These are phyloP conservation scores for Rutpela maculata DNA, from an alignment of 2,888 invertebrate genomes.

Conservation along the genomic window DNA sequence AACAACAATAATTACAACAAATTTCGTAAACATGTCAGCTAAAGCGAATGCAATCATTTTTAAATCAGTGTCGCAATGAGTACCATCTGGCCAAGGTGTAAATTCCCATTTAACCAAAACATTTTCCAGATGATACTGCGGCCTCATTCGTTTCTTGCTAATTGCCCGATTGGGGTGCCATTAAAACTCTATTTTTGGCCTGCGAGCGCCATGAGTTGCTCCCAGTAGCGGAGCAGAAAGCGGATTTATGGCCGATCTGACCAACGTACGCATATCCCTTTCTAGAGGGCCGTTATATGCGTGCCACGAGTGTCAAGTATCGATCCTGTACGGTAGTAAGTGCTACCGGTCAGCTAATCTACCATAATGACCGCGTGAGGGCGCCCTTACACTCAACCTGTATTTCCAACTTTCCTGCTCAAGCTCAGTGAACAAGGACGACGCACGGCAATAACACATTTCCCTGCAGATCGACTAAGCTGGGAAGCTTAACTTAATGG, in stretches of 20 bases:
- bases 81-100: slow-evolving; percentile 41
- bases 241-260: slow-evolving; percentile 12
- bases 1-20: slow-evolving; percentile 17
- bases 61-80: slow-evolving; percentile 26
- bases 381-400: slow-evolving; percentile 42
- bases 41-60: slow-evolving; percentile 24
- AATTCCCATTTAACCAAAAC: slow-evolving; percentile 35
- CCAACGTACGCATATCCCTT: slow-evolving; percentile 31
- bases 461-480: slow-evolving; percentile 9
- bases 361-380: slow-evolving; percentile 43
- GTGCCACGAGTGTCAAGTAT: slow-evolving; percentile 48
- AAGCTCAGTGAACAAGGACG: slow-evolving; percentile 16
- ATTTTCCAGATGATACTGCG: slow-evolving; percentile 43
- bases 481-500: slow-evolving; percentile 23
- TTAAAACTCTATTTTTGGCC: slow-evolving; percentile 42
- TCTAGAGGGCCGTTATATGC: slow-evolving; percentile 29
- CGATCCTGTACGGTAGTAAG: slow-evolving; percentile 45
- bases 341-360: slow-evolving; percentile 50
- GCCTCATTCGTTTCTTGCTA: slow-evolving; percentile 39
- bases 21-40: slow-evolving; percentile 16
- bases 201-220: slow-evolving; percentile 44
- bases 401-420: slow-evolving; percentile 25
- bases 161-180: slow-evolving; percentile 41
- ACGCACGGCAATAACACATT: slow-evolving; percentile 11
- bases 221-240: slow-evolving; percentile 12